phyloP scores from a whole-genome alignment of 2,888 invertebrate genomes.

The Marronus borbonicus region DNA sequence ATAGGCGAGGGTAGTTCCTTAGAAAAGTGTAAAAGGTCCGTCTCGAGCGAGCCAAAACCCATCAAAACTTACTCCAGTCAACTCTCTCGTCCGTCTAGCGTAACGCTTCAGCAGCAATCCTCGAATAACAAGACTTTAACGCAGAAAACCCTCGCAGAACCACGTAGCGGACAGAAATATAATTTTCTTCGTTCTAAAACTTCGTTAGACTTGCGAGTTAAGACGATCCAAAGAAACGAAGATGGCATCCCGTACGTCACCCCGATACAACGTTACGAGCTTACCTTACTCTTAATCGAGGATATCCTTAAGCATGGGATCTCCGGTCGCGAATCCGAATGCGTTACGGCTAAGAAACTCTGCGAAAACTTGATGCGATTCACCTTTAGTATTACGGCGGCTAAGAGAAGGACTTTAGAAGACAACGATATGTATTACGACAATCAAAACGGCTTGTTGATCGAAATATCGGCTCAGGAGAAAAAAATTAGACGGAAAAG shows the following conservation, averaged over 20 bases:
- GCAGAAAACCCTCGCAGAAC: neutral
- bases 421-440: slow-evolving; percentile 84
- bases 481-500: slow-evolving; percentile 79
- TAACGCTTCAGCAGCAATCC: neutral
- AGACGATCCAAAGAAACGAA: slow-evolving; percentile 68
- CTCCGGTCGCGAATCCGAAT: slow-evolving; percentile 74
- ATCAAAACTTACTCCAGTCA: slow-evolving; percentile 36
- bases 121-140: neutral
- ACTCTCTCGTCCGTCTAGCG: slow-evolving; percentile 7
- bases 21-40: slow-evolving; percentile 53
- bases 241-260: slow-evolving; percentile 79
- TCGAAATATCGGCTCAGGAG: slow-evolving; percentile 76
- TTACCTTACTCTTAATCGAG: slow-evolving; percentile 82
- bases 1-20: slow-evolving; percentile 56
- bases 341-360: slow-evolving; percentile 76
- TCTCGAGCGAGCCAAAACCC: slow-evolving; percentile 42
- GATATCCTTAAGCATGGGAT: slow-evolving; percentile 78
- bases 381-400: slow-evolving; percentile 84
- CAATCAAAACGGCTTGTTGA: slow-evolving; percentile 72
- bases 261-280: slow-evolving; percentile 82
- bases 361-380: slow-evolving; percentile 85
- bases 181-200: slow-evolving; percentile 69
- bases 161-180: slow-evolving; percentile 52
- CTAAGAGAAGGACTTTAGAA: slow-evolving; percentile 86
- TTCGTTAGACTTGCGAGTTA: slow-evolving; percentile 64